These are phyloP conservation scores for Pluvianellus socialis DNA, from an alignment of 2,113 vertebrate genomes.

Conservation along the genomic window DNA sequence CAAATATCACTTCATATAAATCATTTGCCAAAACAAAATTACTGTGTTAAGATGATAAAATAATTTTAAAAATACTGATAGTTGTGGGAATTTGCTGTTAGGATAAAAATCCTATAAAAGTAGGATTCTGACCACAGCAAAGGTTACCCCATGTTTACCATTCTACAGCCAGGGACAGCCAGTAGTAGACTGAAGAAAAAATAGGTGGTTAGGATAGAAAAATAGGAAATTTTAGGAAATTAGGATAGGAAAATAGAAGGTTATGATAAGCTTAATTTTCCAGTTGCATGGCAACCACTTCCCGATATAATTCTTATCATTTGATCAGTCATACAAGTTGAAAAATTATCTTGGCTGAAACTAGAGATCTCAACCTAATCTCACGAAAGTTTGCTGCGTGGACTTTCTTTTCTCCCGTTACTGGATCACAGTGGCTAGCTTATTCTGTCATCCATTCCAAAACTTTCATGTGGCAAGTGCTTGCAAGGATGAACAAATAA, in stretches of 20 bases:
- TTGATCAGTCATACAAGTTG: background rate
- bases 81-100: background rate
- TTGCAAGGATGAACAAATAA: background rate
- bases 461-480: background rate
- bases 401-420: background rate
- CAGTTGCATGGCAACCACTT: background rate
- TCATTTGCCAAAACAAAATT: background rate
- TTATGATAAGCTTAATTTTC: background rate
- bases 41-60: background rate
- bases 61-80: background rate
- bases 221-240: no score
- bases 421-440: background rate
- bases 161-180: background rate
- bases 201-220: no score
- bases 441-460: background rate
- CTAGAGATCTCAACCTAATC: background rate
- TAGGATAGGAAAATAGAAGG: background rate
- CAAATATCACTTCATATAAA: background rate
- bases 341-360: background rate
- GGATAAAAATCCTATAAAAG: background rate
- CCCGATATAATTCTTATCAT: background rate
- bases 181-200: background rate
- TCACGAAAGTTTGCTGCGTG: background rate
- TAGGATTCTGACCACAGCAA: background rate
- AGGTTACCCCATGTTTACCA: background rate